Conservation (phyloP, 2,888 invertebrate species). For the Holacanthella duospinosa region DNA sequence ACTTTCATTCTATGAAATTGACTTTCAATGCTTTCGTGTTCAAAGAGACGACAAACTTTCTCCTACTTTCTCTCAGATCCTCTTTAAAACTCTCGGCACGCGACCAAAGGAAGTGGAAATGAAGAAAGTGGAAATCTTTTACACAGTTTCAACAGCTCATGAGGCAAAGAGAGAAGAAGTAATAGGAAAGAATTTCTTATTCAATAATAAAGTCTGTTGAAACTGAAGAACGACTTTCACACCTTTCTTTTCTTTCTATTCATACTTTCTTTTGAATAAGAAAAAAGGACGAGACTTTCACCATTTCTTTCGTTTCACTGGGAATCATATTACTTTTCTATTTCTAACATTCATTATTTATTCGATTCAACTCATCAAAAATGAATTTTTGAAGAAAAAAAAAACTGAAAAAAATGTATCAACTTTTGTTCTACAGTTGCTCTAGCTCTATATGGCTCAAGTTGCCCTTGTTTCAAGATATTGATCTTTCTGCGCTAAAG, state of each 20-base stretch:
- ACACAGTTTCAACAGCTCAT: not conserved
- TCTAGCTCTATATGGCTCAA: too few species aligned
- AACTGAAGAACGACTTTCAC: not conserved
- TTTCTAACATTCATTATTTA: not conserved
- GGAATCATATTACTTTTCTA: not conserved
- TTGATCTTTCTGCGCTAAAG: too few species aligned
- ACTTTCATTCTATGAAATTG: not conserved
- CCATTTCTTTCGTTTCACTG: not conserved
- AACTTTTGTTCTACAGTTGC: too few species aligned
- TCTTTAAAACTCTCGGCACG: not conserved
- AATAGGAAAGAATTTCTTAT: not conserved
- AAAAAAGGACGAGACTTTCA: not conserved
- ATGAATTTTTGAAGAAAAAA: not conserved
- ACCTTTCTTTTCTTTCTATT: too few species aligned
- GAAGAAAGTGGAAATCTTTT: not conserved
- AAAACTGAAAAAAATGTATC: not conserved
- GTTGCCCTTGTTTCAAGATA: too few species aligned
- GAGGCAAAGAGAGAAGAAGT: not conserved
- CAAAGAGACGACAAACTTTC: not conserved
- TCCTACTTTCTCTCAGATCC: not conserved
- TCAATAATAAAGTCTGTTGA: not conserved
- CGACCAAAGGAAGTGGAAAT: not conserved
- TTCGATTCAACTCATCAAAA: not conserved
- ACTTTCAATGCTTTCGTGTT: not conserved
- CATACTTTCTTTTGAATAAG: not conserved